Conservation (phyloP, 2,888 invertebrate genomes). For the Rhagonycha fulva region DNA sequence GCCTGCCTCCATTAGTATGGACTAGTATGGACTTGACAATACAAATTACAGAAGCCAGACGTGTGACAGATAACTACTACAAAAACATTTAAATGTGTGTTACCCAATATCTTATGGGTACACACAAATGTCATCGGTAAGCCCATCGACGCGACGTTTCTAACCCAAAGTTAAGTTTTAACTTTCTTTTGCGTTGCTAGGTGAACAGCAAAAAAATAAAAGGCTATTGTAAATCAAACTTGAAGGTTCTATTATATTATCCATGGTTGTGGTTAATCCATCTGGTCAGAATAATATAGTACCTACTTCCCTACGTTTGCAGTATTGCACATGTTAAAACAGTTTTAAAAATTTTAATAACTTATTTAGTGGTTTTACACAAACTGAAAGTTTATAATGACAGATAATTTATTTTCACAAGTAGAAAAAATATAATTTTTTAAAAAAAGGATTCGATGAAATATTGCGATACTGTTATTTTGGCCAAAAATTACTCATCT, state of each 20-base stretch:
- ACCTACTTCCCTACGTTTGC: neutral
- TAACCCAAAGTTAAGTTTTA: neutral
- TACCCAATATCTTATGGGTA: constrained; percentile 40
- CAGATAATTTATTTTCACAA: neutral
- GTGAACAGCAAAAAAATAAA: constrained; percentile 9
- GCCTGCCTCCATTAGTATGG: neutral
- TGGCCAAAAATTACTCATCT: no score
- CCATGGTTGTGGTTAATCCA: neutral
- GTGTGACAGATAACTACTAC: constrained; percentile 39
- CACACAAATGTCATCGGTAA: constrained; percentile 36
- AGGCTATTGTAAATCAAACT: constrained; percentile 3
- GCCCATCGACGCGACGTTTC: constrained; percentile 34
- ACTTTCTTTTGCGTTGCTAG: neutral
- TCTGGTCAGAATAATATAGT: neutral
- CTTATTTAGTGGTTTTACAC: neutral
- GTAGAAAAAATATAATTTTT: neutral
- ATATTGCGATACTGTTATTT: no score
- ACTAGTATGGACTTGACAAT: constrained; percentile 30
- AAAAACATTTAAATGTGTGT: constrained; percentile 42
- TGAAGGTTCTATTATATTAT: neutral
- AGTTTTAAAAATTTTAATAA: neutral
- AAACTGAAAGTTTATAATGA: neutral
- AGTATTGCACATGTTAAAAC: neutral
- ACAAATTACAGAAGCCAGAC: constrained; percentile 36
- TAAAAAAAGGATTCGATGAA: neutral